Evolutionary conservation across 2,888 invertebrate species (phyloP).

Genomic region (Pherbina coryleti): DNA sequence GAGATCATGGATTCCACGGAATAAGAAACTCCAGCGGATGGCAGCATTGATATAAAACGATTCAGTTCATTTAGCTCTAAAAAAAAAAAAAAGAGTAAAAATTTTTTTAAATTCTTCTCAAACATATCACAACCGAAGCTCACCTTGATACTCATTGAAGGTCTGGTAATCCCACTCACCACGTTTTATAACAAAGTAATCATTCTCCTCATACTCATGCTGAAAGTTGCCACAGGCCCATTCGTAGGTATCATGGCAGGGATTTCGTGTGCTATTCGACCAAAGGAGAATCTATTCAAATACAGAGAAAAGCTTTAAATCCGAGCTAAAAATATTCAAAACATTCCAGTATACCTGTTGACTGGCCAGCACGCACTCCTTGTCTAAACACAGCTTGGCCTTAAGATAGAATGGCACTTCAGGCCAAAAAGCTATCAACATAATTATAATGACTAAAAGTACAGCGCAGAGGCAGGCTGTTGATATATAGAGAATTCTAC

Average conservation of each 20-base stretch:
- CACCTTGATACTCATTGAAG: slow-evolving; percentile 68
- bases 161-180: slow-evolving; percentile 68
- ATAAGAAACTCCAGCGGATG: slow-evolving; percentile 59
- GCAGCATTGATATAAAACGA: slow-evolving; percentile 66
- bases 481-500: slow-evolving; percentile 64
- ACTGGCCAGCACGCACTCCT: slow-evolving; percentile 66
- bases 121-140: slow-evolving; percentile 28
- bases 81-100: slow-evolving; percentile 34
- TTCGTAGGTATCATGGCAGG: slow-evolving; percentile 66
- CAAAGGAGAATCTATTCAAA: slow-evolving; percentile 58
- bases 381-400: slow-evolving; percentile 65
- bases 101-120: neutral
- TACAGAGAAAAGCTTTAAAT: neutral
- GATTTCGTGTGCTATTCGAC: slow-evolving; percentile 65
- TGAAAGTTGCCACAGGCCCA: slow-evolving; percentile 69
- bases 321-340: neutral
- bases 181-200: slow-evolving; percentile 66
- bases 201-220: slow-evolving; percentile 62
- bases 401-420: slow-evolving; percentile 67
- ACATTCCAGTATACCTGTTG: slow-evolving; percentile 54
- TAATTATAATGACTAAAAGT: slow-evolving; percentile 63
- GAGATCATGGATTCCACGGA: slow-evolving; percentile 67
- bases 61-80: slow-evolving; percentile 66
- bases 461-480: slow-evolving; percentile 65
- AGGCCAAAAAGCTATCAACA: slow-evolving; percentile 67